Evolutionary conservation across 2,113 vertebrate species (phyloP), one percentile per base, ranked within the genome.

Genomic region (Lepus europaeus): DNA sequence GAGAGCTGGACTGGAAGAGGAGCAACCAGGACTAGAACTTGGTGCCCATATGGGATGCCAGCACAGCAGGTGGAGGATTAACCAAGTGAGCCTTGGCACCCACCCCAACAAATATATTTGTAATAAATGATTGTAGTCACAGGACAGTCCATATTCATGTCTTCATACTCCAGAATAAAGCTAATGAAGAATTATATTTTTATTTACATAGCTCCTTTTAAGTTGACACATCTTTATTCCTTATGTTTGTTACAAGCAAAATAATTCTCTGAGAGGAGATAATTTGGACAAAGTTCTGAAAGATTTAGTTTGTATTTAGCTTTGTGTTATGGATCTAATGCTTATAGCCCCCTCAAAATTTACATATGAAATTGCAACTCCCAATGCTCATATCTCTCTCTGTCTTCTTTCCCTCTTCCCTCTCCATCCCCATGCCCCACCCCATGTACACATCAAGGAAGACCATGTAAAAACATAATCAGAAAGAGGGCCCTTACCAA

Each of bases 191-290:
- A 77, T n/a, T 90, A 27, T 59, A 39, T 6, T 61, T 86, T 90
- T 80, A 39, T 84, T 45, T 76, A n/a, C 31, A 66, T 29, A 77
- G 29, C 9, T 82, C 29, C 17, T 94, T 91, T 56, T 72, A 96
- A 70, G 13, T 72, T 68, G 63, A 9, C 20, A 86, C 11, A 31
- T 9, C 51, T 86, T 63, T 77, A 45, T 45, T 45, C 45, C 77
- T 39, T 12, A 33, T 16, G 59, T 59, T 59, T 76, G 8, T 56
- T 70, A 61, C 10, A 23, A 74, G 16, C 39, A 79, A 69, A 79
- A 82, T 0, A 5, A 68, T 88, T 8, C 8, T 84, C 88, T 79
- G 69, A 19, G 36, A 69, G 53, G 69, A 11, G 19, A 70, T 16
- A 25, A 7, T 39, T 63, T 70, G 72, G 74, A 86, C 64, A 39